These are phyloP conservation scores for Kryptolebias ocellatus DNA, from an alignment of 2,797 vertebrate species.

Conservation along the genomic window DNA sequence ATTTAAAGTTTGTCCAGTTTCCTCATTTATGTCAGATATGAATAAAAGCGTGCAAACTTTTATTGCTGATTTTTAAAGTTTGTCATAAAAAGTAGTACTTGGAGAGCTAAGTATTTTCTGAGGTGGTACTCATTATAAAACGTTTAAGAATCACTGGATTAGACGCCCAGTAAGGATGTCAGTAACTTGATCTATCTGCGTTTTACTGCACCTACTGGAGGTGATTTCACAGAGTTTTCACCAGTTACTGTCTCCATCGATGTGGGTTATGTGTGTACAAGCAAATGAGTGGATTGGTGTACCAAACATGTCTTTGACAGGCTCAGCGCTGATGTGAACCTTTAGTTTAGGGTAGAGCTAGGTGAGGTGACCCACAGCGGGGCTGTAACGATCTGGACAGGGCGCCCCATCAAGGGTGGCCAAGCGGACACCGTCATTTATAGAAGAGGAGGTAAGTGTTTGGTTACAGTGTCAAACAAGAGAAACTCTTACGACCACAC, in stretches of 20 bases:
- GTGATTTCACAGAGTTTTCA: constrained; percentile 48
- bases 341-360: constrained; percentile 47
- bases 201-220: constrained; percentile 53
- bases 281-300: constrained; percentile 60
- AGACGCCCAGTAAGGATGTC: not conserved
- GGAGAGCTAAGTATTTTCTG: not conserved
- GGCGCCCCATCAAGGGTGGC: constrained; percentile 62
- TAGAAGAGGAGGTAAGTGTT: constrained; percentile 63
- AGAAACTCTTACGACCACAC: constrained; percentile 56
- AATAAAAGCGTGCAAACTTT: too few species aligned
- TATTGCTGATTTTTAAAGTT: too few species aligned
- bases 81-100: too few species aligned
- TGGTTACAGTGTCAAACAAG: constrained; percentile 74
- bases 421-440: constrained; percentile 59
- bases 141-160: not conserved
- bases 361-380: constrained; percentile 54
- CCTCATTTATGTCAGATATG: too few species aligned
- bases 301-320: constrained; percentile 58
- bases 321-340: constrained; percentile 57
- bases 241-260: constrained; percentile 26
- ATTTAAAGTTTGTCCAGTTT: too few species aligned
- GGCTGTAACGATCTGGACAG: constrained; percentile 33
- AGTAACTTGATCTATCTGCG: not conserved
- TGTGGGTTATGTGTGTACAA: constrained; percentile 33
- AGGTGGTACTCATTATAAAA: constrained; percentile 3